Conservation (phyloP, 2,888 invertebrate species). For the Tenthredo distinguenda region DNA sequence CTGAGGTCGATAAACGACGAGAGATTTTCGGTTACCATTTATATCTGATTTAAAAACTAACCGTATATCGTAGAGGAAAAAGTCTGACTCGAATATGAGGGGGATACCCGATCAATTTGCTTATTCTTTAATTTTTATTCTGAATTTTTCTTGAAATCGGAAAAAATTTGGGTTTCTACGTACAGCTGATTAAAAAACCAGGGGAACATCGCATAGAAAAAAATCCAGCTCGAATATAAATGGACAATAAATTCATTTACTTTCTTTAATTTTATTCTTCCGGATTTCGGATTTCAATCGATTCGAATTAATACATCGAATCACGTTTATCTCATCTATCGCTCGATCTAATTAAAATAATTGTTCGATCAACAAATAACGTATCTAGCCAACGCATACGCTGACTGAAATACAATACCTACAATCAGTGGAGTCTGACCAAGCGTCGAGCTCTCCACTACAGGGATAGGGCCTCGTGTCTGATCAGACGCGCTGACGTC, state of each 20-base stretch:
- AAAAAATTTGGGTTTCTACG: no score
- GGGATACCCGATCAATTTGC: not conserved
- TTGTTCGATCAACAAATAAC: not conserved
- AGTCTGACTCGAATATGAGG: not conserved
- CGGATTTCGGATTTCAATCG: not conserved
- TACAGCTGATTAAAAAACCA: no score
- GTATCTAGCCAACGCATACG: not conserved
- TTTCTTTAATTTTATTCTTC: not conserved
- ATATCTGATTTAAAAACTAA: not conserved
- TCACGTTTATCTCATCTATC: not conserved
- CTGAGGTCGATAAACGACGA: no score
- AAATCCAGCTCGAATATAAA: not conserved
- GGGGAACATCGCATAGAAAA: not conserved
- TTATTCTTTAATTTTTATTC: not conserved
- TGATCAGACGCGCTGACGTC: conserved; percentile 35
- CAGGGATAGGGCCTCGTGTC: conserved; percentile 39
- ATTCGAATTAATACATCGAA: not conserved
- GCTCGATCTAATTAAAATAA: not conserved
- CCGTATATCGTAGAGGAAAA: not conserved
- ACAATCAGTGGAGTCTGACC: conserved; percentile 15
- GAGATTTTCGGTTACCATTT: no score
- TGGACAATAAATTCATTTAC: not conserved
- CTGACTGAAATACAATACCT: not conserved
- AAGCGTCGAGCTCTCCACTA: conserved; percentile 32
- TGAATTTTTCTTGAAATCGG: no score